Conservation (phyloP, 2,113 vertebrate species). For the Leptosomus discolor region DNA sequence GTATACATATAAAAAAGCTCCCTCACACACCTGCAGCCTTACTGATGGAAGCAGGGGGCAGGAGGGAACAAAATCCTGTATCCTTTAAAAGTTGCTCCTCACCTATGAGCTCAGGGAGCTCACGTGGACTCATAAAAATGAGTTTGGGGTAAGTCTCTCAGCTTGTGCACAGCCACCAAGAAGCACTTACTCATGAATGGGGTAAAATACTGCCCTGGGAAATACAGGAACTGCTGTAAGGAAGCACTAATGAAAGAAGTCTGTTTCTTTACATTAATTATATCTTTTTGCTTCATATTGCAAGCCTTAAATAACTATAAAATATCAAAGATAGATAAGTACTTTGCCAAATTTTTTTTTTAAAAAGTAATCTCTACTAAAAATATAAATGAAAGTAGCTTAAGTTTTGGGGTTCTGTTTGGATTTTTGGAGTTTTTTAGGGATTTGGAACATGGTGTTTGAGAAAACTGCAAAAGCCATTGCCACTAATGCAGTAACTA, state of each 20-base stretch:
- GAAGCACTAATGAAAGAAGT: slow-evolving; percentile 4
- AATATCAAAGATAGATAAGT: neutral
- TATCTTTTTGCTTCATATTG: neutral
- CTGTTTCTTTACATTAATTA: neutral
- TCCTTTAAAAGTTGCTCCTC: neutral
- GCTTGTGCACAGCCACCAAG: neutral
- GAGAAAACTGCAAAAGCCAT: neutral
- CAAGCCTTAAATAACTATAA: neutral
- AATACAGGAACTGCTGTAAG: neutral
- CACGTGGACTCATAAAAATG: neutral
- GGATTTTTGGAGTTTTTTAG: neutral
- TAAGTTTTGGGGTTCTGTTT: neutral
- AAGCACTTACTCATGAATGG: neutral
- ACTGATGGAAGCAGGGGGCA: neutral
- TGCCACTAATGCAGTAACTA: neutral
- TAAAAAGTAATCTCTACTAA: neutral
- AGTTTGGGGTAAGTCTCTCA: neutral
- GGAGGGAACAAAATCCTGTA: neutral
- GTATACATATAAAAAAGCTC: neutral
- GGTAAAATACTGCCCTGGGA: neutral
- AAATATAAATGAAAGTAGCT: neutral
- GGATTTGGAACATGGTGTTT: neutral
- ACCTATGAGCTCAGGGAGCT: neutral
- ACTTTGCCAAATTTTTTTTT: neutral
- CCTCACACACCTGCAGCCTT: neutral